These are phyloP conservation scores for Abramis brama DNA, from an alignment of 2,113 vertebrate species.

Conservation along the genomic window DNA sequence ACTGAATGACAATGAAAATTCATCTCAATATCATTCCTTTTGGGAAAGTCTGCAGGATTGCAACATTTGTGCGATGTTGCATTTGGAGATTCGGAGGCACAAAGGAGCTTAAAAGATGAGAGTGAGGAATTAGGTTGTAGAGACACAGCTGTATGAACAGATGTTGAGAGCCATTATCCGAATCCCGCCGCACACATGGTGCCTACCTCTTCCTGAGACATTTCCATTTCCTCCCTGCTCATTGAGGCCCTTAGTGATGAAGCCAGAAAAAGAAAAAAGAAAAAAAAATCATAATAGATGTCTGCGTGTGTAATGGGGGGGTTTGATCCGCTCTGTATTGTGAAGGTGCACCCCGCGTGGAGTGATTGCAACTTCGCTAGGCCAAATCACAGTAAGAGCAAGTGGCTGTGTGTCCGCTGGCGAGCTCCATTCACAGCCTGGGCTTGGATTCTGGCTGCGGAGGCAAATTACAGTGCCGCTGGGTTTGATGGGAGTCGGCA, in stretches of 20 bases:
- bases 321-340: background rate
- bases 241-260: background rate
- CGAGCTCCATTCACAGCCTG: conserved; percentile 10
- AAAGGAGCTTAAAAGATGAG: conserved; percentile 28
- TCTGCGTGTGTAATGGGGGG: background rate
- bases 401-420: background rate
- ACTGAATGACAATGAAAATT: background rate
- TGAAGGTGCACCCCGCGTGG: background rate
- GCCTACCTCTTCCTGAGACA: background rate
- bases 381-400: conserved; percentile 11
- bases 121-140: conserved; percentile 30
- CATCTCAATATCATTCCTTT: background rate
- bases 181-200: conserved; percentile 7
- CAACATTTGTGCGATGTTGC: background rate
- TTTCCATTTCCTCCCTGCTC: background rate
- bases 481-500: conserved; percentile 18
- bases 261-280: background rate
- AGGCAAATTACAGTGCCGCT: conserved; percentile 38
- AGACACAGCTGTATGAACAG: conserved; percentile 41
- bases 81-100: background rate
- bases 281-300: background rate
- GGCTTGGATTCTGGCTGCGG: conserved; percentile 16
- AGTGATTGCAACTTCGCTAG: conserved; percentile 12
- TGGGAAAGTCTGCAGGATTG: background rate
- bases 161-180: conserved; percentile 41